Base-by-base conservation (phyloP, 2,888 invertebrate species). In the Hartigia nigra region DNA sequence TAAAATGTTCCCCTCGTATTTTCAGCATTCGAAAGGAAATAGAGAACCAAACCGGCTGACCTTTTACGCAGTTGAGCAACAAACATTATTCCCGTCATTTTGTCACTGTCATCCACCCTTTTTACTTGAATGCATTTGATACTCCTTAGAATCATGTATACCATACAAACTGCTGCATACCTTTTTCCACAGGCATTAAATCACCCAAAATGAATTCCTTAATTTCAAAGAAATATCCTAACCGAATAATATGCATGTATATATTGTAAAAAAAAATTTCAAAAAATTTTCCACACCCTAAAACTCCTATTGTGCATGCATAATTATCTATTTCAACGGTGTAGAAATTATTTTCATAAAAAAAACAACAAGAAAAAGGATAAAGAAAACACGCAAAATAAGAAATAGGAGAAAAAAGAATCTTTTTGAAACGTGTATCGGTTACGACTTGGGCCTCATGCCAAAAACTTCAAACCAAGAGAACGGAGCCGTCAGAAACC, bases 401-500 rank as follows among this genome's bases (percentile, higher is more conserved):
- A 9, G 14, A 23, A 55, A 55, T n/a, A 5, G 23, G 55, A 23
- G 23, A 55, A 55, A 55, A 55, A 55, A 55, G 55, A 55, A 23
- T 23, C 55, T 55, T 55, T 55, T 55, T 23, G 23, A 55, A 55
- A 23, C 31, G 55, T 34, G 35, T 75, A 36, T 36, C 34, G 34
- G 75, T 36, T 36, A 35, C 37, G n/a, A 36, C 23, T 35, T 75
- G 36, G 75, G 75, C 34, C 75, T 31, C 31, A 14, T 75, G 75
- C 75, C 75, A 75, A 34, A 75, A 12, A 35, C n/a, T 35, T 75
- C 12, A 35, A 31, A 23, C 75, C 23, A 31, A 34, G 34, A 35
- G 75, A 14, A 75, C 23, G 75, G 12, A 75, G 55, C 75, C n/a
- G 75, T 35, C 75, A 35, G 37, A 35, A 75, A 75, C 75, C 75